These are phyloP conservation scores for Synergus gifuensis DNA, from an alignment of 2,888 invertebrate species.

Conservation along the genomic window DNA sequence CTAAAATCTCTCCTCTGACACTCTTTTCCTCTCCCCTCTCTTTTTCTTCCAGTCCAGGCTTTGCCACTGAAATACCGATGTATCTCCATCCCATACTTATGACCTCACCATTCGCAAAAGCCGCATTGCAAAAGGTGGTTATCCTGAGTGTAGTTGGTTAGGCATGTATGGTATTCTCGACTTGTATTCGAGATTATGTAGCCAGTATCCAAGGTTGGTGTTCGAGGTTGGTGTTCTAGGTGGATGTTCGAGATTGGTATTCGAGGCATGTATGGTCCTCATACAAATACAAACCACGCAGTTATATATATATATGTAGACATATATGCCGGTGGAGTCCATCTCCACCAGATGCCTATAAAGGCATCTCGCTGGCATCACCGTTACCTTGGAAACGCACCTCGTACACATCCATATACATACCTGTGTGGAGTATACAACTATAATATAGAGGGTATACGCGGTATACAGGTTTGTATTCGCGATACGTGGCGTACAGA, in stretches of 20 bases:
- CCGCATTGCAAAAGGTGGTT: constrained; percentile 54
- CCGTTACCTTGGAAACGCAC: constrained; percentile 75
- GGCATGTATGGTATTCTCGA: too few species aligned
- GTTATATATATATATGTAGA: constrained; percentile 40
- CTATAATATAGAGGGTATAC: too few species aligned
- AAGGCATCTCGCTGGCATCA: constrained; percentile 72
- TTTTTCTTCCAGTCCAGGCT: constrained; percentile 49
- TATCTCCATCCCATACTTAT: constrained; percentile 59
- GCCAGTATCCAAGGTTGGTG: constrained; percentile 51
- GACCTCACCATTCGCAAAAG: constrained; percentile 50
- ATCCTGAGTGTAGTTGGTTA: constrained; percentile 40
- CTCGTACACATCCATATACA: constrained; percentile 49
- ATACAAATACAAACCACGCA: background rate
- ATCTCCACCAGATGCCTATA: constrained; percentile 73
- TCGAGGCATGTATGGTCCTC: constrained; percentile 21
- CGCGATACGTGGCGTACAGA: constrained; percentile 29
- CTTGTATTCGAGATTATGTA: constrained; percentile 30
- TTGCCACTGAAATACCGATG: constrained; percentile 73
- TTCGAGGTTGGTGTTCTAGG: constrained; percentile 48
- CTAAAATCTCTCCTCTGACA: constrained; percentile 44
- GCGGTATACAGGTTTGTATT: background rate
- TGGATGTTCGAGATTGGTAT: background rate
- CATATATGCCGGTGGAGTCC: constrained; percentile 57
- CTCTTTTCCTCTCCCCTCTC: constrained; percentile 45
- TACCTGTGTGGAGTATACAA: constrained; percentile 18